A percentile compares a stretch with the other conserved stretches of the same genome.
phyloP scores from a whole-genome alignment of 2,888 invertebrate genomes.

The Cheilosia grossa region DNA sequence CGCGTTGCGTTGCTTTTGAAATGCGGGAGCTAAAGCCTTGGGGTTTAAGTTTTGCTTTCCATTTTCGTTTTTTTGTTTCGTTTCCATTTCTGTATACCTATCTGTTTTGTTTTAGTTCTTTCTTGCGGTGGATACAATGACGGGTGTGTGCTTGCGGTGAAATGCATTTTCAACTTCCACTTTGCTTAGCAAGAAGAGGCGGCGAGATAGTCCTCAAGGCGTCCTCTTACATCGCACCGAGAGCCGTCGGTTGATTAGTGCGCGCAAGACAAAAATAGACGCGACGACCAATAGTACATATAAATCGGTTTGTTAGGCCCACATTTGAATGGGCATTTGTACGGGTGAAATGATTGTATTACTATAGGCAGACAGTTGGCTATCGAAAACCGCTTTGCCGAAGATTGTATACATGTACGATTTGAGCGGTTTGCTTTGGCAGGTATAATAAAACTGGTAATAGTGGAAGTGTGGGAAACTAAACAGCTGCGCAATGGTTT shows the following conservation, averaged over 20 bases:
- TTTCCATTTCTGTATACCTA: slow-evolving; percentile 28
- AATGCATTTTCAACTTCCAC: slow-evolving; percentile 61
- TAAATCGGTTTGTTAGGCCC: slow-evolving; percentile 62
- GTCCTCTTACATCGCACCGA: slow-evolving; percentile 14
- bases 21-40: slow-evolving; percentile 72
- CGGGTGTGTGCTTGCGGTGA: slow-evolving; percentile 61
- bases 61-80: not conserved
- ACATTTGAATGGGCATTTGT: slow-evolving; percentile 47
- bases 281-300: slow-evolving; percentile 7
- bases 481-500: slow-evolving; percentile 61
- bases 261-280: slow-evolving; percentile 67
- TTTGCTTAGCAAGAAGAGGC: slow-evolving; percentile 17
- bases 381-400: slow-evolving; percentile 62
- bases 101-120: slow-evolving; percentile 55
- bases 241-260: slow-evolving; percentile 42
- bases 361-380: slow-evolving; percentile 35
- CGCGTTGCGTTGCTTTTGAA: slow-evolving; percentile 26
- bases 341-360: slow-evolving; percentile 56
- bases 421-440: slow-evolving; percentile 69
- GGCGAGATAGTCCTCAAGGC: slow-evolving; percentile 13
- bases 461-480: slow-evolving; percentile 73
- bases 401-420: slow-evolving; percentile 36
- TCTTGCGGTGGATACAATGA: slow-evolving; percentile 45
- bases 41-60: slow-evolving; percentile 45
- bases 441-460: slow-evolving; percentile 71